A percentile compares a stretch with the other conserved stretches of the same genome.
Evolutionary conservation across 2,797 vertebrate species (phyloP).

Genomic region (Sciurus carolinensis): DNA sequence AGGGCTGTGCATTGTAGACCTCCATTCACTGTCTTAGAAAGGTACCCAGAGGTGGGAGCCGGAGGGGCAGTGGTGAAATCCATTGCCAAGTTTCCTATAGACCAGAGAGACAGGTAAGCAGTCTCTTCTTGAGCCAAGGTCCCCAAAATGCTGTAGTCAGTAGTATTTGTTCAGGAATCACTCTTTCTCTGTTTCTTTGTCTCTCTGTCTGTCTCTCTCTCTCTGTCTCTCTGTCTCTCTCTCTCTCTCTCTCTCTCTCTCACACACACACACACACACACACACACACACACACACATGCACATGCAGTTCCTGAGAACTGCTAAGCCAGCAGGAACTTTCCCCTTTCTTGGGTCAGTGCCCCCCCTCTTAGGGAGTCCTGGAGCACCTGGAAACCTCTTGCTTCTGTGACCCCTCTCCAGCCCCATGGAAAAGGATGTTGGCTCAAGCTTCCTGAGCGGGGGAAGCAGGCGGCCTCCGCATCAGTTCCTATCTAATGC

Average conservation of each 20-base stretch:
- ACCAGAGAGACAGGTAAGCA: not conserved
- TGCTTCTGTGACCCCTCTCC: constrained; percentile 14
- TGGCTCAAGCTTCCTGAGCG: not conserved
- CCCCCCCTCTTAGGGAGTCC: not conserved
- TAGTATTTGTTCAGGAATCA: not conserved
- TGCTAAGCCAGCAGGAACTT: constrained; percentile 52
- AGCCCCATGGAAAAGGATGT: not conserved
- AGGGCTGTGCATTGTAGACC: not conserved
- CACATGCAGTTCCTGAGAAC: not conserved
- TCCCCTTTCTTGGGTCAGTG: constrained; percentile 36
- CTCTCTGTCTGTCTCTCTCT: not conserved
- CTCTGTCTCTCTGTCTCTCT: not conserved
- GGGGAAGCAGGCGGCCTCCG: not conserved
- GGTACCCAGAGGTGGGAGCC: not conserved
- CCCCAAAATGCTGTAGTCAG: not conserved
- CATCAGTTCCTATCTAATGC: not conserved
- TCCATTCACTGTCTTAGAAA: not conserved
- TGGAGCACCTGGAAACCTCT: not conserved
- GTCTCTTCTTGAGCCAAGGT: not conserved
- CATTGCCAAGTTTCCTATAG: not conserved
- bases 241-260: too few species aligned
- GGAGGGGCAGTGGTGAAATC: not conserved
- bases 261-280: not conserved
- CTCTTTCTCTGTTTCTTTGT: not conserved
- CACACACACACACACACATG: not conserved